These are phyloP conservation scores for Drosophila bocqueti DNA, from an alignment of 1,140 invertebrate genomes.

Conservation along the genomic window DNA sequence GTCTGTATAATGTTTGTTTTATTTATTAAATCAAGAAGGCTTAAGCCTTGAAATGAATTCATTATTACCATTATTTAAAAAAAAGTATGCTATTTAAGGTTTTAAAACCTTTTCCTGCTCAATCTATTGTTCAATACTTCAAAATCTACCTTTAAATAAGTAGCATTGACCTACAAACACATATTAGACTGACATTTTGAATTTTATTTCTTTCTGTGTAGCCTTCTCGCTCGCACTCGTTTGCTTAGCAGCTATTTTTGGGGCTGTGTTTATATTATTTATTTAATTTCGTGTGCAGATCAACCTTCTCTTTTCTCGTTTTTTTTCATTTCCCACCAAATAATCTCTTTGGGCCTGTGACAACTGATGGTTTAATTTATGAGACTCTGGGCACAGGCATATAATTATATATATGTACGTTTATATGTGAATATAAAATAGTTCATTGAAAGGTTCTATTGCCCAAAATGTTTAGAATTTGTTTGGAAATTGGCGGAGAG, in stretches of 20 bases:
- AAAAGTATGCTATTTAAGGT: background rate
- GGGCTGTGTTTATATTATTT: slow-evolving; percentile 62
- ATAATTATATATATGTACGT: background rate
- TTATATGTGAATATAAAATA: slow-evolving; percentile 11
- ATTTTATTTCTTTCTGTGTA: slow-evolving; percentile 38
- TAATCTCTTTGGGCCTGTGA: slow-evolving; percentile 58
- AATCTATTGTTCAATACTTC: background rate
- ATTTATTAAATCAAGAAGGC: background rate
- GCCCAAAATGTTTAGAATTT: slow-evolving; percentile 15
- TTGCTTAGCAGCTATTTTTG: slow-evolving; percentile 59
- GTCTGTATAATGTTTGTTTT: too few species aligned
- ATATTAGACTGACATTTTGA: slow-evolving; percentile 4
- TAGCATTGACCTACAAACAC: slow-evolving; percentile 10
- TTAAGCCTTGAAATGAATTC: background rate
- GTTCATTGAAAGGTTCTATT: slow-evolving; percentile 47
- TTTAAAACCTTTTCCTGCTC: too few species aligned
- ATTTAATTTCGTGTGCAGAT: slow-evolving; percentile 63
- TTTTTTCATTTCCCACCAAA: slow-evolving; percentile 8
- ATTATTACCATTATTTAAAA: background rate
- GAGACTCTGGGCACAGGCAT: slow-evolving; percentile 27
- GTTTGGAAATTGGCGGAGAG: slow-evolving; percentile 29
- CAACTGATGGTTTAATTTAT: slow-evolving; percentile 80
- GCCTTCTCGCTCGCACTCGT: slow-evolving; percentile 23
- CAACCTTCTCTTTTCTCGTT: background rate
- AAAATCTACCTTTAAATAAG: background rate